Base-by-base conservation (phyloP, 35 echinoderm and acorn worm genomes). In the Heliocidaris erythrogramma region DNA sequence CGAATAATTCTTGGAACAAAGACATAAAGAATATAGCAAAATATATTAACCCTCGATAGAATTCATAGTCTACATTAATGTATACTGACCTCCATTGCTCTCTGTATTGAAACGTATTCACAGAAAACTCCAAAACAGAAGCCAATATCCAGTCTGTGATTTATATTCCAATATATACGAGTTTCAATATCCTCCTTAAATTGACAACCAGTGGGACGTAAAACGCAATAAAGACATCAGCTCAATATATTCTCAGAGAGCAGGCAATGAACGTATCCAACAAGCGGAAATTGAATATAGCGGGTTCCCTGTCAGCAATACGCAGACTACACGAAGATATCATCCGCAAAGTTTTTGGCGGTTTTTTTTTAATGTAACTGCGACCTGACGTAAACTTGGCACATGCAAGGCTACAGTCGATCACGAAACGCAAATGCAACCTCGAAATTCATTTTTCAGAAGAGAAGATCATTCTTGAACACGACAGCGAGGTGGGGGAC, bases 221-320 rank as follows among this genome's bases (percentile, higher is more conserved):
- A 78, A 78, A 78, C 65, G 18, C 65, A 78, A 78, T 78, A 78
- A 78, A 78, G 65, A 78, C 65, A 78, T 78, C 65, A 78, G 65
- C 21, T 78, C 18, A 27, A 56, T 56, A 56, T 56, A 56, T 56
- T 14, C 52, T 11, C 52, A 56, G 52, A 56, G 52, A 2, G 27
- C 65, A 27, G 65, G 21, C 65, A 78, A 78, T 78, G 5, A 24
- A 78, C 27, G 65, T n/a, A 78, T n/a, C 65, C 65, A 21, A 78
- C 65, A 18, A 78, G n/a, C 65, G 1, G 65, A 78, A 27, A 78
- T 78, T 78, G 65, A 78, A 78, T 78, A 78, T 78, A 78, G 65
- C 65, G 27, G 65, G 65, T 27, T 4, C 65, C 21, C 65, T 17
- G 5, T n/a, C 65, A 78, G 65, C 65, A 4, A 78, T n/a, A 78